Base-by-base conservation (phyloP, 2,888 invertebrate genomes). In the Tenthredo livida region DNA sequence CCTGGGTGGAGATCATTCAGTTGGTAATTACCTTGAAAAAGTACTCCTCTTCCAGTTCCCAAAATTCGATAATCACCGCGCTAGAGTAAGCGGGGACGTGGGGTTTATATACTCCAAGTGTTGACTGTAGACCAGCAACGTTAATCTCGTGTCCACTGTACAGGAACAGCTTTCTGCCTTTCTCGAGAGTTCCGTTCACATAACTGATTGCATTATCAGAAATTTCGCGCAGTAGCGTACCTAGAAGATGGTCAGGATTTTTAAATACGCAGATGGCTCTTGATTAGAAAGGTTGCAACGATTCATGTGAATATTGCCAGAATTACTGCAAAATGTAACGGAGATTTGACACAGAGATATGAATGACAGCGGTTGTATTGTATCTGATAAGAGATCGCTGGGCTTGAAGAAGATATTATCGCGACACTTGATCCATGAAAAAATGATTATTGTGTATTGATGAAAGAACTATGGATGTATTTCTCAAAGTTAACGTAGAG, bases 161-260 rank as follows among this genome's bases (percentile, higher is more conserved):
- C 21, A 75, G 21, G 12, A 5, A 47, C 9, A 70, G 17, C 37
- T 70, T 70, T 40, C 70, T 70, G 17, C 70, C 70, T 17, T 70
- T 7, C 3, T n/a, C 37, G 33, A 70, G 70, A 37, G 70, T 70
- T 37, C 37, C 70, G 37, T 29, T 70, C 1, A 33, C 25, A 70
- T 70, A 37, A 37, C 70, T 70, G 3, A n/a, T 4, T 9, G 25
- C 17, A 70, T 70, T 29, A 33, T 37, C 70, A 37, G 33, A 25
- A 37, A 70, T 70, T 33, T 33, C n/a, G 33, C 70, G 70, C 6
- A 70, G 37, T 37, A 70, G 37, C n/a, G 37, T 70, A 6, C 86
- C 87, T 87, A 37, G 17, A 65, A 87, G 84, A 65, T 21, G 12
- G 65, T 50, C 17, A 50, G 50, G n/a, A 50, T 50, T n/a, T 17